Conservation (phyloP, 2,113 vertebrate genomes). For the Zapornia atra region DNA sequence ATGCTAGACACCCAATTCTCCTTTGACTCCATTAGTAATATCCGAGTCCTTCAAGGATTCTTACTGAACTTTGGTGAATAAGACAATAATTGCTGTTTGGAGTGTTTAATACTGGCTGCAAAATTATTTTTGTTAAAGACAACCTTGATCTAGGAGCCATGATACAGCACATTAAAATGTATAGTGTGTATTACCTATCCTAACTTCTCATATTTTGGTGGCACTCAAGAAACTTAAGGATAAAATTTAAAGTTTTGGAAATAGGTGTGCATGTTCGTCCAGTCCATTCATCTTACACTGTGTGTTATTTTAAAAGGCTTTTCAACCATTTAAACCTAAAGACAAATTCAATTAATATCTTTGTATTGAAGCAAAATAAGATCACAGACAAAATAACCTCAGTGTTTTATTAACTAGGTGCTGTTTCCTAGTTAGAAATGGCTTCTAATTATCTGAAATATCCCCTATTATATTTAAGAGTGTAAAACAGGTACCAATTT, state of each 20-base stretch:
- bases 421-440: not conserved
- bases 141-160: not conserved
- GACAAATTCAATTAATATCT: not conserved
- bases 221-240: not conserved
- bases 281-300: slow-evolving; percentile 9
- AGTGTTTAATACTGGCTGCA: slow-evolving; percentile 30
- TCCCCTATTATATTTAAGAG: not conserved
- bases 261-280: not conserved
- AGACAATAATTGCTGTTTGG: slow-evolving; percentile 7
- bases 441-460: not conserved
- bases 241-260: slow-evolving; percentile 33
- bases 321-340: slow-evolving; percentile 20
- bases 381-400: slow-evolving; percentile 4
- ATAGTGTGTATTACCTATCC: not conserved
- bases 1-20: not conserved
- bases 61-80: slow-evolving; percentile 33
- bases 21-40: not conserved
- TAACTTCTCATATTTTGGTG: not conserved
- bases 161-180: not conserved
- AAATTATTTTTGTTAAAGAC: slow-evolving; percentile 35
- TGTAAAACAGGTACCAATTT: not conserved
- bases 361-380: slow-evolving; percentile 1
- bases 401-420: not conserved
- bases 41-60: slow-evolving; percentile 29
- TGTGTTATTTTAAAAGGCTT: not conserved